Conservation (phyloP, 2,888 invertebrate genomes). For the Campoplex nolae region DNA sequence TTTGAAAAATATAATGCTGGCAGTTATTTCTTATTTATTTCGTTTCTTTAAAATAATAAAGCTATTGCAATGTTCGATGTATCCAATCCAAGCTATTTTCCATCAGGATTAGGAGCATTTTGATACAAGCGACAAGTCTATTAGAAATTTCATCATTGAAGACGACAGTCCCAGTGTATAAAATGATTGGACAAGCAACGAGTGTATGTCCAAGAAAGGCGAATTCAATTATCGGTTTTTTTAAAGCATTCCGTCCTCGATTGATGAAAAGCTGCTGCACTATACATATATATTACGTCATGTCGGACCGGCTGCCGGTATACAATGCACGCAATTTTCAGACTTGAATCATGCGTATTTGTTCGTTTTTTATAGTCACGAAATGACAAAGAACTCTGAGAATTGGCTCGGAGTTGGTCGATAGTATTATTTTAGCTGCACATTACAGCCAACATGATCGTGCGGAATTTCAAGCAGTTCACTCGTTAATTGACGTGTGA, state of each 20-base stretch:
- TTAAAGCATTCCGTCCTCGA: conserved; percentile 37
- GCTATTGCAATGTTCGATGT: not conserved
- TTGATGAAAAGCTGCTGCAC: conserved; percentile 57
- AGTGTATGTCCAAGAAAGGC: conserved; percentile 34
- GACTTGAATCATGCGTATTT: conserved; percentile 48
- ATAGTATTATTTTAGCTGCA: not conserved
- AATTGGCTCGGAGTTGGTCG: not conserved
- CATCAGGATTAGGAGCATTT: not conserved
- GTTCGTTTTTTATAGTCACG: not conserved
- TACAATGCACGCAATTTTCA: conserved; percentile 26
- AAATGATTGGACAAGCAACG: conserved; percentile 57
- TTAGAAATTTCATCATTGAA: conserved; percentile 20
- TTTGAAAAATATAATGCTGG: no score
- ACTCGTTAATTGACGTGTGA: conserved; percentile 3
- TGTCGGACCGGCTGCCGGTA: conserved; percentile 2
- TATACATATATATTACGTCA: conserved; percentile 1
- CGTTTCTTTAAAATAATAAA: not conserved
- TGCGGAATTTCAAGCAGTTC: not conserved
- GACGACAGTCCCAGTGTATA: conserved; percentile 13
- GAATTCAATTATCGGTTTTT: conserved; percentile 43
- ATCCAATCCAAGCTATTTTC: not conserved
- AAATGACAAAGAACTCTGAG: not conserved
- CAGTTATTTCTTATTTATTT: no score
- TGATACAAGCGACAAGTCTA: not conserved
- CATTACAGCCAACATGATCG: not conserved